phyloP scores from a whole-genome alignment of 1,140 invertebrate species.

The Hydropsyche tenuis region DNA sequence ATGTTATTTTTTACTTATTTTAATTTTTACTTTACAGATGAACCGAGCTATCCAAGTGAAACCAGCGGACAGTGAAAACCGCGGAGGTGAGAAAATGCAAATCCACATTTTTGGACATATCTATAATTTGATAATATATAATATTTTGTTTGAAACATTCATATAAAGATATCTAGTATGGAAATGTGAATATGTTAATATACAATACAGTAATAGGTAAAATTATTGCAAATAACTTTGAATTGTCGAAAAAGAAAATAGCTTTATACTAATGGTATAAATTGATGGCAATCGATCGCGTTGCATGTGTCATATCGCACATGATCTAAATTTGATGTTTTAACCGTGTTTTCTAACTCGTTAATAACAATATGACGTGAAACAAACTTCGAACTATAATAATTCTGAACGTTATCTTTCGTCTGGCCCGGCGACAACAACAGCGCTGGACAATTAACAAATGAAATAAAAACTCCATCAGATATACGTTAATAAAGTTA shows the following conservation, averaged over 20 bases:
- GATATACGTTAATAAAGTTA: slow-evolving; percentile 47
- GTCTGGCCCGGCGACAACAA: background rate
- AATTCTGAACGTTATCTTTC: slow-evolving; percentile 20
- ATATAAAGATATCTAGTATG: too few species aligned
- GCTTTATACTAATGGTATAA: background rate
- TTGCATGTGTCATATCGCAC: slow-evolving; percentile 19
- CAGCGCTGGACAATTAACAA: slow-evolving; percentile 43
- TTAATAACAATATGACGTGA: slow-evolving; percentile 23
- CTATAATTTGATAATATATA: too few species aligned
- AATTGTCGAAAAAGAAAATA: slow-evolving; percentile 5
- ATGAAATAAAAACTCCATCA: slow-evolving; percentile 46
- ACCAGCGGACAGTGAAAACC: slow-evolving; percentile 98
- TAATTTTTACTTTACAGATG: slow-evolving; percentile 80
- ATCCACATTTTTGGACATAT: too few species aligned
- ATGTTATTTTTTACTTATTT: background rate
- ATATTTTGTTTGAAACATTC: too few species aligned
- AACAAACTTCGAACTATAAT: background rate
- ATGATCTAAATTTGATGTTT: slow-evolving; percentile 25
- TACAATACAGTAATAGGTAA: too few species aligned
- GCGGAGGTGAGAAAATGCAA: slow-evolving; percentile 79
- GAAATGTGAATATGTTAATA: too few species aligned
- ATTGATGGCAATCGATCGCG: slow-evolving; percentile 20
- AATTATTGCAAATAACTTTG: background rate
- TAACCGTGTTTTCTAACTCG: slow-evolving; percentile 16
- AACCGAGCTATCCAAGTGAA: slow-evolving; percentile 99